phyloP scores from a whole-genome alignment of 2,888 invertebrate genomes.

The Drosophila stalkeri region DNA sequence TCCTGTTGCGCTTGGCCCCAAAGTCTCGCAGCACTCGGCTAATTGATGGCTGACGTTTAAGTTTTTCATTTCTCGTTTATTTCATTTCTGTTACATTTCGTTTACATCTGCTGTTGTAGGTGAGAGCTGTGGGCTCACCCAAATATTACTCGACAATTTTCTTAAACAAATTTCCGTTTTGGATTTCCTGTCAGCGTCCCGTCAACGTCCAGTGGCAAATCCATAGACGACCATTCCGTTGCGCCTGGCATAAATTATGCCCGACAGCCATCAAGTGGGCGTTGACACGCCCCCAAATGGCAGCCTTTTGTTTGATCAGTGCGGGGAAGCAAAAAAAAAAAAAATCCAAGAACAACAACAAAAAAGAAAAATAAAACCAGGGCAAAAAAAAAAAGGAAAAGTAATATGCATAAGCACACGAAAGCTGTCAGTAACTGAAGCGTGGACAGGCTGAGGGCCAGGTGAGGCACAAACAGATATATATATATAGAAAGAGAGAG shows the following conservation, averaged over 20 bases:
- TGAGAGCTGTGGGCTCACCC: not conserved
- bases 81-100: not conserved
- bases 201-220: constrained; percentile 30
- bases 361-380: not conserved
- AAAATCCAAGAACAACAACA: not conserved
- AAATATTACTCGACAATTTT: constrained; percentile 39
- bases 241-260: constrained; percentile 54
- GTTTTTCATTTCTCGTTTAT: constrained; percentile 4
- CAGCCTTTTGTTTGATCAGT: constrained; percentile 43
- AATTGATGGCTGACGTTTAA: constrained; percentile 31
- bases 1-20: constrained; percentile 27
- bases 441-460: not conserved
- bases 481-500: not conserved
- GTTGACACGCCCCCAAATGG: constrained; percentile 34
- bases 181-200: constrained; percentile 56
- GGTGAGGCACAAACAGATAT: not conserved
- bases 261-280: constrained; percentile 26
- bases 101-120: not conserved
- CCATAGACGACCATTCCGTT: constrained; percentile 24
- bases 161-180: constrained; percentile 58
- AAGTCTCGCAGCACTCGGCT: constrained; percentile 20
- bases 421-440: constrained; percentile 9
- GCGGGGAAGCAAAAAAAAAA: not conserved
- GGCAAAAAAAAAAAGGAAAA: not conserved
- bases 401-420: constrained; percentile 45